Conservation (phyloP, 1,140 invertebrate genomes). For the Orchesella cincta region DNA sequence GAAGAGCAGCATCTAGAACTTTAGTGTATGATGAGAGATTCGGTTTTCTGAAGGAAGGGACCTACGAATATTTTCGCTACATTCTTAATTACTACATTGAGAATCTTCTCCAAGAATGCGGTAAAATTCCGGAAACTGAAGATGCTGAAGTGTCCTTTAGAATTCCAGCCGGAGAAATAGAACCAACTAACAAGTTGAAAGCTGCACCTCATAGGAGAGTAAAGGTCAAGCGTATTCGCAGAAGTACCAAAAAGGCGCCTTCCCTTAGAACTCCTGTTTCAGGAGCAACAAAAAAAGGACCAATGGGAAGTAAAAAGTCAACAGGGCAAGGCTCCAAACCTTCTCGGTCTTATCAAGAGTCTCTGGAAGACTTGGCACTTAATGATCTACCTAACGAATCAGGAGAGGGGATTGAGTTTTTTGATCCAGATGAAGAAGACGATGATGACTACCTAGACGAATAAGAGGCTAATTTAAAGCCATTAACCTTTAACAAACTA, state of each 20-base stretch:
- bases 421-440: constrained; percentile 7
- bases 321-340: not conserved
- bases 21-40: constrained; percentile 34
- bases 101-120: constrained; percentile 33
- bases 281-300: not conserved
- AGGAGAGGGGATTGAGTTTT: not conserved
- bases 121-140: constrained; percentile 38
- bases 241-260: not conserved
- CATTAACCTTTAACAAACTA: too few relatives aligned
- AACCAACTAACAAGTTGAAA: constrained; percentile 26
- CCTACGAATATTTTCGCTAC: constrained; percentile 46
- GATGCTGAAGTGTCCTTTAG: not conserved
- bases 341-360: not conserved
- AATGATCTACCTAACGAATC: not conserved
- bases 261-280: not conserved
- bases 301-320: not conserved
- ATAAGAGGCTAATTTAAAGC: too few relatives aligned
- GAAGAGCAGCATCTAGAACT: not conserved
- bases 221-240: not conserved
- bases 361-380: not conserved
- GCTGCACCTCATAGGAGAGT: not conserved
- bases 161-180: constrained; percentile 26
- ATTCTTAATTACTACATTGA: constrained; percentile 44
- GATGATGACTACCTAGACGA: not conserved
- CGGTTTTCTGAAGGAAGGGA: constrained; percentile 43